phyloP scores from a whole-genome alignment of 2,888 invertebrate genomes.

The Dryobota labecula region DNA sequence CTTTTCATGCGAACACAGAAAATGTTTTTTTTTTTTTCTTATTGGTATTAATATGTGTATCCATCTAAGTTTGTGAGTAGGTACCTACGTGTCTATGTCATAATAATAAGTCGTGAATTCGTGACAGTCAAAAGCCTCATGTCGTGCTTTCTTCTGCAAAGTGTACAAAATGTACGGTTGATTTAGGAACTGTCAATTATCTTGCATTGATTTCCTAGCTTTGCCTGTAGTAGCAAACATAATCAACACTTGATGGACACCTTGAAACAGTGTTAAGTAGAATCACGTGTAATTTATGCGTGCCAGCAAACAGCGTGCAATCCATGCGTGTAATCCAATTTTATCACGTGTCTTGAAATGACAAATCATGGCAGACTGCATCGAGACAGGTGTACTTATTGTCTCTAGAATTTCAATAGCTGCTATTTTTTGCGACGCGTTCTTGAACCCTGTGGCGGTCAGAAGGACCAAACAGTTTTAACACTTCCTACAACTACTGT shows the following conservation, averaged over 20 bases:
- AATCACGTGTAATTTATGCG: slow-evolving; percentile 48
- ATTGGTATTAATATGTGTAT: no score
- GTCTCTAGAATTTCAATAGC: slow-evolving; percentile 3
- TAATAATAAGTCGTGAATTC: not conserved
- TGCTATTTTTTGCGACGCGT: not conserved
- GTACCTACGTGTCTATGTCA: no score
- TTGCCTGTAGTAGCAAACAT: not conserved
- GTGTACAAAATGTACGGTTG: not conserved
- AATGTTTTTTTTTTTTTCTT: no score
- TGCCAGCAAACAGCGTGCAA: slow-evolving; percentile 12
- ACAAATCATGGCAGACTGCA: slow-evolving; percentile 12
- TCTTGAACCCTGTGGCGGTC: slow-evolving; percentile 12
- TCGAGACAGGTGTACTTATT: slow-evolving; percentile 8
- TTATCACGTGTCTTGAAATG: not conserved
- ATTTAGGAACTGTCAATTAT: not conserved
- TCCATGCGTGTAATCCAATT: slow-evolving; percentile 47
- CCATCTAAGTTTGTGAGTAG: no score
- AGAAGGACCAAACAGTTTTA: not conserved
- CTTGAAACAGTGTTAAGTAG: slow-evolving; percentile 14
- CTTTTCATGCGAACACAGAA: no score
- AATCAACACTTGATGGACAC: not conserved
- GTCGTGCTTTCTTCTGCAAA: not conserved
- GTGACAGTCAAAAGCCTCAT: not conserved
- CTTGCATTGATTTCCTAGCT: not conserved
- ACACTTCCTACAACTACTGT: no score